Evolutionary conservation across 2,797 vertebrate species (phyloP).

Genomic region (Picus viridis): DNA sequence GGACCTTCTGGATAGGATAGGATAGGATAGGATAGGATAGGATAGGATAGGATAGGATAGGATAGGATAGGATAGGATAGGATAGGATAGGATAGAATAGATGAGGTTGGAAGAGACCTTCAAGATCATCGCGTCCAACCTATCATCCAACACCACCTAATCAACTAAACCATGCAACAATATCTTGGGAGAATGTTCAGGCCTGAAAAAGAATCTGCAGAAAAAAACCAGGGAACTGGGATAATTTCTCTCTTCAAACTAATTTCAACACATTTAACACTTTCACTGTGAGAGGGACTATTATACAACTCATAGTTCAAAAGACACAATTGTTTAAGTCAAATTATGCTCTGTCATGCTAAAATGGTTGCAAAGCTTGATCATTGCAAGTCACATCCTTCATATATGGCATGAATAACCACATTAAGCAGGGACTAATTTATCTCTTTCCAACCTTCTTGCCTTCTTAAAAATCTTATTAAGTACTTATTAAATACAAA

Average conservation of each 20-base stretch:
- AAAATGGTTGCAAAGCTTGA: conserved; percentile 17
- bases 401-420: not conserved
- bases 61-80: no score
- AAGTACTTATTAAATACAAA: not conserved
- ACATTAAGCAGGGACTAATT: conserved; percentile 15
- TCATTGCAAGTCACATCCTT: not conserved
- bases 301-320: not conserved
- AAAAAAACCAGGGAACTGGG: not conserved
- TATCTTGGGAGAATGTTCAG: not conserved
- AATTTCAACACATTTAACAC: not conserved
- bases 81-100: no score
- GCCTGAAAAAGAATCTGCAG: not conserved
- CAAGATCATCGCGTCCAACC: no score
- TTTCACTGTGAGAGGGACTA: not conserved
- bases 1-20: no score
- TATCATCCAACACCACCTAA: no score
- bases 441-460: not conserved
- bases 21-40: no score
- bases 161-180: no score
- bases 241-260: not conserved
- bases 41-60: no score
- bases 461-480: conserved; percentile 4
- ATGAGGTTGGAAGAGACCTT: no score
- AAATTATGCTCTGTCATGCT: not conserved
- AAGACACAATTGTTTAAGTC: not conserved